phyloP scores from a whole-genome alignment of 2,797 vertebrate species.

The Caiman crocodilus region DNA sequence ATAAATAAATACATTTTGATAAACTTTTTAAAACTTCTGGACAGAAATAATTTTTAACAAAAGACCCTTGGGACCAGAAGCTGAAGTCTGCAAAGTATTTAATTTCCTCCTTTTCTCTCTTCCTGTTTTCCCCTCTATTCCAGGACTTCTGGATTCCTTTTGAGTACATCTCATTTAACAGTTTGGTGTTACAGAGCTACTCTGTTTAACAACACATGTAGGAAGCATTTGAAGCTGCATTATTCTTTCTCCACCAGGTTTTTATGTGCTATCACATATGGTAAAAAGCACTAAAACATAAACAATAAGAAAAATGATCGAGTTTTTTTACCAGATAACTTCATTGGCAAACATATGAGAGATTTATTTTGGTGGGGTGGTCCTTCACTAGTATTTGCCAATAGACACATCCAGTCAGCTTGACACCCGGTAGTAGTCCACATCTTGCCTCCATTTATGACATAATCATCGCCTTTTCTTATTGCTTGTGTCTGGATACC shows the following conservation, averaged over 20 bases:
- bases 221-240: not conserved
- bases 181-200: not conserved
- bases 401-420: constrained; percentile 90
- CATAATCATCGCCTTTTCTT: constrained; percentile 84
- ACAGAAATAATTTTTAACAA: not conserved
- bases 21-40: not conserved
- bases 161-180: not conserved
- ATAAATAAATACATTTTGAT: not conserved
- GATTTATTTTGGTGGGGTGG: constrained; percentile 87
- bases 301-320: not conserved
- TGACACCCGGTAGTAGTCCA: constrained; percentile 87
- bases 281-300: constrained; percentile 42
- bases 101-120: not conserved
- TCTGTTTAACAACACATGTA: not conserved
- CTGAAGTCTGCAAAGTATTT: not conserved
- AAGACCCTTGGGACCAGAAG: not conserved
- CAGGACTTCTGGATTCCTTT: not conserved
- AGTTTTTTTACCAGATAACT: constrained; percentile 82
- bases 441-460: constrained; percentile 90
- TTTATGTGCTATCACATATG: not conserved
- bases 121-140: not conserved
- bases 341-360: constrained; percentile 89
- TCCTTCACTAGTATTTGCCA: constrained; percentile 86
- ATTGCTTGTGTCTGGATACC: constrained; percentile 88
- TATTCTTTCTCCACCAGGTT: not conserved